Evolutionary conservation across 2,888 invertebrate genomes (phyloP).

Genomic region (Megastigmus dorsalis): DNA sequence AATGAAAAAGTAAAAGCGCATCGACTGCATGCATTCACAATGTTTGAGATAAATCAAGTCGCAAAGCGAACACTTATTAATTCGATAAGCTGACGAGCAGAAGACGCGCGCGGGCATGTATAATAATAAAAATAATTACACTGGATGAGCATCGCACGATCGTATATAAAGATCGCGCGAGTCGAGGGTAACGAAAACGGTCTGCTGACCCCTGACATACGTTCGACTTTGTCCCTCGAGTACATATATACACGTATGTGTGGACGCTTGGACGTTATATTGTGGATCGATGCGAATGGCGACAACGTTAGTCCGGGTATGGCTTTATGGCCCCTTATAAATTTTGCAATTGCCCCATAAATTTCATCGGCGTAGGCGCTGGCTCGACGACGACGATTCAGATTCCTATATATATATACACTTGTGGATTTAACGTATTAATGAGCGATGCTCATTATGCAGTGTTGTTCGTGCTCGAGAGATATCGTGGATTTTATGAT

Average conservation of each 20-base stretch:
- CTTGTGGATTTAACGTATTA: slow-evolving; percentile 24
- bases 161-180: neutral
- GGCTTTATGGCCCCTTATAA: slow-evolving; percentile 41
- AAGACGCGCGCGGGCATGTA: slow-evolving; percentile 26
- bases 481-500: too few relatives aligned
- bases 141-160: neutral
- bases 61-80: slow-evolving; percentile 27
- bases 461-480: too few relatives aligned
- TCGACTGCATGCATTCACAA: neutral
- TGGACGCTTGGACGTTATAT: neutral
- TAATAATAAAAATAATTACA: slow-evolving; percentile 47
- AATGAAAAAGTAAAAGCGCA: neutral
- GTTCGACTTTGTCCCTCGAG: neutral
- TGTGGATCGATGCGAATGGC: slow-evolving; percentile 35
- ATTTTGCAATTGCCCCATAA: slow-evolving; percentile 47
- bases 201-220: slow-evolving; percentile 49
- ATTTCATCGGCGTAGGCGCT: slow-evolving; percentile 28
- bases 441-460: slow-evolving; percentile 28
- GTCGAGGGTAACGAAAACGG: neutral
- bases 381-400: neutral
- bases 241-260: too few relatives aligned
- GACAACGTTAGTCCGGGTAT: slow-evolving; percentile 14
- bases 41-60: neutral
- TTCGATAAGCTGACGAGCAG: slow-evolving; percentile 48
- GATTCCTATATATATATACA: too few relatives aligned